A percentile compares a stretch with the other conserved stretches of the same genome.
These are phyloP conservation scores for Caenorhabditis becei DNA, from an alignment of 2,888 invertebrate genomes.

Conservation along the genomic window DNA sequence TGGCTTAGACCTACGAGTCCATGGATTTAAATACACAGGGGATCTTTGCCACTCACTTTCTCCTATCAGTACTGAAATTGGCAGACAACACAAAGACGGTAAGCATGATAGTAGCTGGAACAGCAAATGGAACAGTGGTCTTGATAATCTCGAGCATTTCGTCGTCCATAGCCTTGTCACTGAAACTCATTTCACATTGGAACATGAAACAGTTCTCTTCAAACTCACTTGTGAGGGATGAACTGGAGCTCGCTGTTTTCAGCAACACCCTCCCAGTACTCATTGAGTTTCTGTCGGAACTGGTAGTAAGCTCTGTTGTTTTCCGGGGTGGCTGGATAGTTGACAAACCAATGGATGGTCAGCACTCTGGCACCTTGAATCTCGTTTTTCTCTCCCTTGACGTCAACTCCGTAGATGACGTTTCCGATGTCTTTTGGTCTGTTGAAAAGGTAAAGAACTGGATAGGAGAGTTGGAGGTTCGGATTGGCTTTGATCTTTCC, in stretches of 20 bases:
- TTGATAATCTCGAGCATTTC: constrained; percentile 80
- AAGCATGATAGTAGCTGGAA: constrained; percentile 78
- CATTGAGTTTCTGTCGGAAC: constrained; percentile 75
- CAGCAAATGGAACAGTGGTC: constrained; percentile 79
- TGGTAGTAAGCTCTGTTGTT: constrained; percentile 73
- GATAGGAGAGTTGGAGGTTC: constrained; percentile 81
- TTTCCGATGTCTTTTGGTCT: constrained; percentile 81
- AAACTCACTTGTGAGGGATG: constrained; percentile 80
- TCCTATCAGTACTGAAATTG: constrained; percentile 72
- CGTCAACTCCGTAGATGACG: constrained; percentile 81
- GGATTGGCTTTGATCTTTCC: constrained; percentile 78
- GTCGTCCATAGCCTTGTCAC: constrained; percentile 81
- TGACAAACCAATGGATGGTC: constrained; percentile 80
- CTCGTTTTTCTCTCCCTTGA: constrained; percentile 80
- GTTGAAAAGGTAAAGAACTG: constrained; percentile 81
- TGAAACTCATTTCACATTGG: constrained; percentile 50
- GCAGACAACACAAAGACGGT: constrained; percentile 79
- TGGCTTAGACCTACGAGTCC: constrained; percentile 77
- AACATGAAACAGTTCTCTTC: neutral
- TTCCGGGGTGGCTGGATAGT: constrained; percentile 73
- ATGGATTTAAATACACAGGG: neutral
- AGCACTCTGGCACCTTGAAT: constrained; percentile 80
- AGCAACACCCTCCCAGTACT: constrained; percentile 77
- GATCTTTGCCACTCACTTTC: constrained; percentile 25
- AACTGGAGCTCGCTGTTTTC: constrained; percentile 76